A percentile compares a stretch with the other conserved stretches of the same genome.
These are phyloP conservation scores for Hemicrepidius hirtus DNA, from an alignment of 2,888 invertebrate genomes.

Conservation along the genomic window DNA sequence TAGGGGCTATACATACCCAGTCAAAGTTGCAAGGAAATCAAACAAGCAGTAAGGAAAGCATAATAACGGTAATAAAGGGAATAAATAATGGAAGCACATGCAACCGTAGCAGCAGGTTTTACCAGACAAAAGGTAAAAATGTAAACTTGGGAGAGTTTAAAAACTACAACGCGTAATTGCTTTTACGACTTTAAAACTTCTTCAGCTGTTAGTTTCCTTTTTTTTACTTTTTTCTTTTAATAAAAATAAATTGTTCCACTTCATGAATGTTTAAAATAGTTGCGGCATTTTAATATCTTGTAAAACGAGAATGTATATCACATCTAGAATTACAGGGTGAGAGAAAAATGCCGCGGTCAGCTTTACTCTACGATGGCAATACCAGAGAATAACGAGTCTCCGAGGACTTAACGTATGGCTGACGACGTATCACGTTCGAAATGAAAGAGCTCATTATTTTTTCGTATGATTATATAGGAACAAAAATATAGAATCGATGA, in stretches of 20 bases:
- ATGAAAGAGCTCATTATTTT: slow-evolving; percentile 42
- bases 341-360: slow-evolving; percentile 46
- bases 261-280: slow-evolving; percentile 51
- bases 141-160: slow-evolving; percentile 35
- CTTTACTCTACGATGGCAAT: slow-evolving; percentile 26
- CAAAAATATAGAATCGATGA: slow-evolving; percentile 19
- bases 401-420: slow-evolving; percentile 31
- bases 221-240: slow-evolving; percentile 38
- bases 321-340: slow-evolving; percentile 37
- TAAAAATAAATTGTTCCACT: slow-evolving; percentile 52
- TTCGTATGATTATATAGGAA: slow-evolving; percentile 28
- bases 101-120: slow-evolving; percentile 29
- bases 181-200: slow-evolving; percentile 55
- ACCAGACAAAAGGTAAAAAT: slow-evolving; percentile 32
- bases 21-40: slow-evolving; percentile 23
- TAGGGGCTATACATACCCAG: background rate
- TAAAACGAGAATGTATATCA: slow-evolving; percentile 48
- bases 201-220: slow-evolving; percentile 16
- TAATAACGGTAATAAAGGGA: slow-evolving; percentile 36
- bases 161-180: slow-evolving; percentile 55
- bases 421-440: slow-evolving; percentile 33
- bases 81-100: slow-evolving; percentile 34
- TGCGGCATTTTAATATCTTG: slow-evolving; percentile 45
- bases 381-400: slow-evolving; percentile 35
- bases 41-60: slow-evolving; percentile 14